Evolutionary conservation across 2,113 vertebrate species (phyloP).

Genomic region (Poeciliopsis occidentalis): DNA sequence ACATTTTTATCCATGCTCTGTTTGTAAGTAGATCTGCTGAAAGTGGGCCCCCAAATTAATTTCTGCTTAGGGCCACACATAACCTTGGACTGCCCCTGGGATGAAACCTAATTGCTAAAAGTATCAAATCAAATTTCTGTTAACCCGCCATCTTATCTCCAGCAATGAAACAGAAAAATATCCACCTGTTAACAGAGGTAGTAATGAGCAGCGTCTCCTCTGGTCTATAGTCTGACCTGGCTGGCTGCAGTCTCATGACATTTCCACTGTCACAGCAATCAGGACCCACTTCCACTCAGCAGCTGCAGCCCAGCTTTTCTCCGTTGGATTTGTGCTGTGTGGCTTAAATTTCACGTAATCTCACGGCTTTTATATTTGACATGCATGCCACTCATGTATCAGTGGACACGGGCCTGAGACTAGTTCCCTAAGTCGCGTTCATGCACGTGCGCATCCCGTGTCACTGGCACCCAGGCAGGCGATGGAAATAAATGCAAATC

Average conservation of each 20-base stretch:
- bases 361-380: slow-evolving; percentile 45
- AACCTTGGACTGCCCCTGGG: too few relatives aligned
- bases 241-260: not conserved
- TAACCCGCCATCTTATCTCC: too few relatives aligned
- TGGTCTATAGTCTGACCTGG: not conserved
- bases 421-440: too few relatives aligned
- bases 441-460: not conserved
- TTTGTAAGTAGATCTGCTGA: too few relatives aligned
- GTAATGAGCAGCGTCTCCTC: not conserved
- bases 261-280: not conserved
- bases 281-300: slow-evolving; percentile 1
- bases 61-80: too few relatives aligned
- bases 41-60: too few relatives aligned
- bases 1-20: too few relatives aligned
- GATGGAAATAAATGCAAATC: not conserved
- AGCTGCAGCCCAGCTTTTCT: slow-evolving; percentile 22
- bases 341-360: slow-evolving; percentile 62
- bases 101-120: too few relatives aligned
- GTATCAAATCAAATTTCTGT: too few relatives aligned
- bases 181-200: too few relatives aligned
- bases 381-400: not conserved
- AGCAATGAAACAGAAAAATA: too few relatives aligned
- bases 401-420: slow-evolving; percentile 13
- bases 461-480: not conserved
- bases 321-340: slow-evolving; percentile 44